A percentile compares a stretch with the other conserved stretches of the same genome.
Conservation (phyloP, 2,113 vertebrate genomes). For the Parus major region DNA sequence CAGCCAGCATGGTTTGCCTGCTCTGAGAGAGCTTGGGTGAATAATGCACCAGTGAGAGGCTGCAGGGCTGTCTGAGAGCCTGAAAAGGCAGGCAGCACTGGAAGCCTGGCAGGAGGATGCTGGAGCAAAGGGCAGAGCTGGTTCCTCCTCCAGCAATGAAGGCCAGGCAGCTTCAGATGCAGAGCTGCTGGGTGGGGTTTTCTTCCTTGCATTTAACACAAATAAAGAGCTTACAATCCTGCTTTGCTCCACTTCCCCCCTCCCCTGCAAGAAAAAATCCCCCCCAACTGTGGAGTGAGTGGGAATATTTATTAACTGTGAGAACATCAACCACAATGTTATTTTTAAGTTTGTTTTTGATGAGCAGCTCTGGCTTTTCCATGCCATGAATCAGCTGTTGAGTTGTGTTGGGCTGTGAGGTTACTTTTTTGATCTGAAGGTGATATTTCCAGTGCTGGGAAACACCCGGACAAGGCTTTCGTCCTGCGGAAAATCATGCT, state of each 20-base stretch:
- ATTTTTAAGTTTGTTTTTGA: not conserved
- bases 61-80: not conserved
- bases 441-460: not conserved
- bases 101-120: not conserved
- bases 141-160: not conserved
- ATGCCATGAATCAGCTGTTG: not conserved
- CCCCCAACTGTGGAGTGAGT: not conserved
- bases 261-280: not conserved
- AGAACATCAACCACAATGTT: not conserved
- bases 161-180: not conserved
- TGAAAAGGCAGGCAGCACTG: not conserved
- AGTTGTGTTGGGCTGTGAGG: not conserved
- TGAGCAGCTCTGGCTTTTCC: not conserved
- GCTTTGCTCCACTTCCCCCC: not conserved
- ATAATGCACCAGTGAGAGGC: not conserved
- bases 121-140: conserved; percentile 5
- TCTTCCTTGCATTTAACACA: not conserved
- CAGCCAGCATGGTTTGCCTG: not conserved
- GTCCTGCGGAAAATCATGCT: not conserved
- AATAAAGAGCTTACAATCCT: not conserved
- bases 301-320: not conserved
- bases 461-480: not conserved
- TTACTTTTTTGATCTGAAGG: not conserved
- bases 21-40: not conserved
- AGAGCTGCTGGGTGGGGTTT: not conserved